Conservation (phyloP, 2,113 vertebrate genomes). For the Aix galericulata region DNA sequence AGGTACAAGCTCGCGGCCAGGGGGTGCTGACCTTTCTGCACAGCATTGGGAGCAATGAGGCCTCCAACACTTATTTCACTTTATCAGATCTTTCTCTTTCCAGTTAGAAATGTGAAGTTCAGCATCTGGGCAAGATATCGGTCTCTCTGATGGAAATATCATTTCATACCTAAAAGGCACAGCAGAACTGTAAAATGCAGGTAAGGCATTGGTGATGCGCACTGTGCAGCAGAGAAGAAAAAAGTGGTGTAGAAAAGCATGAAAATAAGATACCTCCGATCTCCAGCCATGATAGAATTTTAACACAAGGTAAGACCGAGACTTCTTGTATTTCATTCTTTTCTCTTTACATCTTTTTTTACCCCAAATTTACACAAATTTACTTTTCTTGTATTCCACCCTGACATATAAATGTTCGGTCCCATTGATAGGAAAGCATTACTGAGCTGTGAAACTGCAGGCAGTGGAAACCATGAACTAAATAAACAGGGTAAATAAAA, state of each 20-base stretch:
- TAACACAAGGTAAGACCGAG: not conserved
- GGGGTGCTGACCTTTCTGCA: not conserved
- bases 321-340: not conserved
- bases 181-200: not conserved
- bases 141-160: not conserved
- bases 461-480: not conserved
- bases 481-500: not conserved
- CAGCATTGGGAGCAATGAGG: fast-evolving
- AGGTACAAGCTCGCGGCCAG: fast-evolving
- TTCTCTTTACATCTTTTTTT: not conserved
- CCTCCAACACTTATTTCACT: not conserved
- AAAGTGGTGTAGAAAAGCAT: not conserved
- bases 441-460: not conserved
- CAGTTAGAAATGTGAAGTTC: not conserved
- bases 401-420: not conserved
- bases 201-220: not conserved
- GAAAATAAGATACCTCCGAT: not conserved
- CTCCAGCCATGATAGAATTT: not conserved
- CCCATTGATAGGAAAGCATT: not conserved
- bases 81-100: not conserved
- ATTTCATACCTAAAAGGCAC: not conserved
- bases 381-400: not conserved
- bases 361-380: not conserved
- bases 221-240: not conserved
- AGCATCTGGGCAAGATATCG: not conserved